Conservation (phyloP, 2,797 vertebrate species). For the Corythornis leucogaster region DNA sequence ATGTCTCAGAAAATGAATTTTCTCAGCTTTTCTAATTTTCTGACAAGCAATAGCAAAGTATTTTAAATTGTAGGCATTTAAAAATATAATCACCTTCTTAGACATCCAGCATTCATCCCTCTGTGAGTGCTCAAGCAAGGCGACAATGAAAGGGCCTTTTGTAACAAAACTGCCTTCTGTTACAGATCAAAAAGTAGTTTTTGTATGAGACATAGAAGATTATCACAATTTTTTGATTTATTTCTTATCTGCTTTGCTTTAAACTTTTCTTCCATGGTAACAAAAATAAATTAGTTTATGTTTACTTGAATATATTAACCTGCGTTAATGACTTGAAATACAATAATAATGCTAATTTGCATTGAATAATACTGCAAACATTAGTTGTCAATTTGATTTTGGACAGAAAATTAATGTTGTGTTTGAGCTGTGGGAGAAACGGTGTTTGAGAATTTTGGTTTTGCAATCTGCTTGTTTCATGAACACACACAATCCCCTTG, state of each 20-base stretch:
- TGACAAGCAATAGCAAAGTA: background rate
- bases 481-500: background rate
- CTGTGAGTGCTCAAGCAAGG: background rate
- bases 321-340: background rate
- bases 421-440: background rate
- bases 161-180: background rate
- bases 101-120: background rate
- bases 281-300: background rate
- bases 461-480: background rate
- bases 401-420: background rate
- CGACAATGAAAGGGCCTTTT: background rate
- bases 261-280: background rate
- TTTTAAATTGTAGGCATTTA: background rate
- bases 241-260: background rate
- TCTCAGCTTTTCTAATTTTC: background rate
- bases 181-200: background rate
- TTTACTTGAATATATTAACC: background rate
- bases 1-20: background rate
- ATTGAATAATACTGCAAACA: background rate
- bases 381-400: background rate
- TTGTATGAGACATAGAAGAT: background rate
- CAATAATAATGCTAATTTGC: background rate
- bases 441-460: background rate
- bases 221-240: background rate
- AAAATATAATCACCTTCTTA: background rate